Percentiles rank a stretch among this genome's conserved stretches.
These are phyloP conservation scores for Gambusia holbrooki DNA, from an alignment of 2,113 vertebrate species.

Conservation along the genomic window DNA sequence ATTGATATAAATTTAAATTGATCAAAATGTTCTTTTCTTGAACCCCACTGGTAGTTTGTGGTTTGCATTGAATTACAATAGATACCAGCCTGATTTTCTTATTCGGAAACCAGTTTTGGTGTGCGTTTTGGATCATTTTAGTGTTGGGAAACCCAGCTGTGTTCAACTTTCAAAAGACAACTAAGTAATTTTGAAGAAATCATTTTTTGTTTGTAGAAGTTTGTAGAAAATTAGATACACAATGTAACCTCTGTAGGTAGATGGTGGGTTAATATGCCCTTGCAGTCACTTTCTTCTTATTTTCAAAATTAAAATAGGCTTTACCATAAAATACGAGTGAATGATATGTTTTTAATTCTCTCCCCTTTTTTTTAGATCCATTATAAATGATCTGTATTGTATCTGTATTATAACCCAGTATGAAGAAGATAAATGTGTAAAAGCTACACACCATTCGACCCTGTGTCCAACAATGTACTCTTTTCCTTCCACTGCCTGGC, in stretches of 20 bases:
- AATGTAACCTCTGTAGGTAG: neutral
- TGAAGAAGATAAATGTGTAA: slow-evolving; percentile 1
- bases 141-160: neutral
- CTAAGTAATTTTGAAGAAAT: neutral
- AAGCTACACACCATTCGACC: slow-evolving; percentile 25
- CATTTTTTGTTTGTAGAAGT: neutral
- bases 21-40: too few species aligned
- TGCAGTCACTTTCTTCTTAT: neutral
- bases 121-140: too few species aligned
- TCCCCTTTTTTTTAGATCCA: neutral
- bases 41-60: too few species aligned
- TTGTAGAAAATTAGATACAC: slow-evolving; percentile 31
- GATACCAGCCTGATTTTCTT: too few species aligned
- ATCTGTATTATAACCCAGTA: slow-evolving; percentile 11
- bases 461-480: slow-evolving; percentile 11
- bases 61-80: too few species aligned
- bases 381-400: neutral
- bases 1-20: too few species aligned
- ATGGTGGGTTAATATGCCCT: slow-evolving; percentile 13
- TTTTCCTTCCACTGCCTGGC: slow-evolving; percentile 25
- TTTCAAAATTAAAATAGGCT: neutral
- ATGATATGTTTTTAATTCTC: neutral
- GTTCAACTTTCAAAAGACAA: neutral
- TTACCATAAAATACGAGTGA: neutral
- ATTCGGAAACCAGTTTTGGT: too few species aligned